Base-by-base conservation (phyloP, 2,888 invertebrate species). In the Drosophila mercatorum region DNA sequence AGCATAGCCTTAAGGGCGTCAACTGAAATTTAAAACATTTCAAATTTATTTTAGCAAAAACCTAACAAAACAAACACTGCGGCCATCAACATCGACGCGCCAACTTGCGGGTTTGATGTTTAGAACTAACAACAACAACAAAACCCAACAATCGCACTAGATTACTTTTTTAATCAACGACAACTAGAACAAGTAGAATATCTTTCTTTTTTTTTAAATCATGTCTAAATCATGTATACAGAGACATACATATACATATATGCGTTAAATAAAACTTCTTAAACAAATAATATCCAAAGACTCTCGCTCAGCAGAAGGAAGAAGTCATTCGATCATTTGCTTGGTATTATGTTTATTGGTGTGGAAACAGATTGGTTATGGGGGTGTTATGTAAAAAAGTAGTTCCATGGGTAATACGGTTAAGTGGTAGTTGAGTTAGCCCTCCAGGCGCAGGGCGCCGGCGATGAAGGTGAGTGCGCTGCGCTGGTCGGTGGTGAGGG, bases 401-500 rank as follows among this genome's bases (percentile, higher is more conserved):
- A 5, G 6, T 38, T 46, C 34, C 31, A 36, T 38, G 63, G 40
- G 31, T 26, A 34, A 40, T 22, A 40, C 40, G 40, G 8, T 22
- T 36, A 1, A 26, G 11, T 47, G 22, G 12, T 26, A 31, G n/a
- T 26, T 14, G n/a, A 1, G n/a, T 59, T 74, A 84, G 31, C 72
- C 52, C 22, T 88, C 83, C 43, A 88, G 53, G 31, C 78, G 79
- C 44, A 84, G 68, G 6, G 81, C 66, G n/a, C 34, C 46, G 10
- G 61, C 41, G 41, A 84, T 68, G 51, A 77, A 85, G 31, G 52
- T 61, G 36, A 84, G 52, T 6, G 86, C 83, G 14, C 41, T 73
- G 2, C 80, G 79, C 51, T 84, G 84, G 22, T 80, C 79, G 5
- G 44, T 56, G 4, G 17, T 70, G 8, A 74, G 65, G 0, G 59